Conservation (phyloP, 2,113 vertebrate genomes). For the Serilophus lunatus region DNA sequence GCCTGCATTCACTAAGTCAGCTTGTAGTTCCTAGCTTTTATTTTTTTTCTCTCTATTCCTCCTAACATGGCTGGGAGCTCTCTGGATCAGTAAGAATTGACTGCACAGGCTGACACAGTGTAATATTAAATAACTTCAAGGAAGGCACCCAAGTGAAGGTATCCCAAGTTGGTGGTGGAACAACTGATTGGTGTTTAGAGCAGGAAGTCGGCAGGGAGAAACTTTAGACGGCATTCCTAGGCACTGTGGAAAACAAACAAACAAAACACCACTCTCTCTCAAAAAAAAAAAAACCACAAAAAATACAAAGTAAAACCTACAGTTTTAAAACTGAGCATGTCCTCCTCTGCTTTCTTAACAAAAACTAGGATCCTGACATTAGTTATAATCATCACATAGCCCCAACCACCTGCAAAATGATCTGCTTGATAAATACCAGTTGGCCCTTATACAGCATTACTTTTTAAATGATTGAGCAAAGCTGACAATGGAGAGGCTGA, state of each 20-base stretch:
- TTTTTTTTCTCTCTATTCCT: neutral
- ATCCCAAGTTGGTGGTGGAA: neutral
- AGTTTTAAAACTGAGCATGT: neutral
- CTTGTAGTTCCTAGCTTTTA: neutral
- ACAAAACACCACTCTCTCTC: no score
- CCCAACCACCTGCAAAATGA: fast-evolving
- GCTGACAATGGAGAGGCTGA: neutral
- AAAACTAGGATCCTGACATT: neutral
- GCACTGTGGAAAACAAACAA: neutral
- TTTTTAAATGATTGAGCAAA: neutral
- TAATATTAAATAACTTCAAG: neutral
- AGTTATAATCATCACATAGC: neutral
- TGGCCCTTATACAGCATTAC: fast-evolving
- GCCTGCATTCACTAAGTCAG: neutral
- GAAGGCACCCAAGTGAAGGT: fast-evolving
- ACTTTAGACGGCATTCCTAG: neutral
- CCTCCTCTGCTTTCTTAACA: neutral
- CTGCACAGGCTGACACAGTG: neutral
- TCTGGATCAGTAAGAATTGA: neutral
- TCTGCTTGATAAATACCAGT: neutral
- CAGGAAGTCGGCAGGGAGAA: neutral
- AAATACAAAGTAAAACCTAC: no score
- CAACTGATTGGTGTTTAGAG: neutral
- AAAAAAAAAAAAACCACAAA: no score
- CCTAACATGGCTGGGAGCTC: neutral